Base-by-base conservation (phyloP, 2,797 vertebrate species). In the Octomys mimax region DNA sequence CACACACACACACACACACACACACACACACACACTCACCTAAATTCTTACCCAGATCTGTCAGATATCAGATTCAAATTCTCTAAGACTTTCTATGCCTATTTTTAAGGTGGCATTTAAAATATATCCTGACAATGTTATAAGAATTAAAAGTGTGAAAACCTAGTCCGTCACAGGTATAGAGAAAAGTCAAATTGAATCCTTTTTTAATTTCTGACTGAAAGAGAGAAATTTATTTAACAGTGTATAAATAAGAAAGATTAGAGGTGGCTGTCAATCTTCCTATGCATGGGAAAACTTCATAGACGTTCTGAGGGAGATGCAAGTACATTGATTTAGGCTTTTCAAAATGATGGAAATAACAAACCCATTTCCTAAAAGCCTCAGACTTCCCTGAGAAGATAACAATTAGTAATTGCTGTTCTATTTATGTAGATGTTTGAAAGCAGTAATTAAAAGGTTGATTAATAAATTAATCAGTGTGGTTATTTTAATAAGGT, bases 311-410 rank as follows among this genome's bases (percentile, higher is more conserved):
- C 21, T 64, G 68, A 85, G 2, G 1, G 12, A 91, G 21, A 2
- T 16, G 46, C 24, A 80, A 42, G 84, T n/a, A 91, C 70, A 26
- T 33, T 91, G 64, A 88, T 88, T 88, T 42, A 52, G 13, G 33
- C 18, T 90, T 87, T 90, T n/a, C 33, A 89, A 94, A 62, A 14
- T 64, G 16, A 94, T 89, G 84, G n/a, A 92, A 95, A 83, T 94
- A n/a, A 87, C 5, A 68, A 95, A 86, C 5, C 82, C 42, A 79
- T 61, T 87, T 92, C 83, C 9, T 80, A 87, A 92, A 75, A 52
- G 16, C 8, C 52, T 80, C 71, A 93, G 24, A 57, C n/a, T 93
- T 84, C 52, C 49, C 28, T 84, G 54, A 81, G 24, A 71, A 86
- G n/a, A 73, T 33, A 71, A 80, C 16, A 64, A 75, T 68, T 84